Evolutionary conservation across 1,140 invertebrate species (phyloP).

Genomic region (Campoletis sonorensis): DNA sequence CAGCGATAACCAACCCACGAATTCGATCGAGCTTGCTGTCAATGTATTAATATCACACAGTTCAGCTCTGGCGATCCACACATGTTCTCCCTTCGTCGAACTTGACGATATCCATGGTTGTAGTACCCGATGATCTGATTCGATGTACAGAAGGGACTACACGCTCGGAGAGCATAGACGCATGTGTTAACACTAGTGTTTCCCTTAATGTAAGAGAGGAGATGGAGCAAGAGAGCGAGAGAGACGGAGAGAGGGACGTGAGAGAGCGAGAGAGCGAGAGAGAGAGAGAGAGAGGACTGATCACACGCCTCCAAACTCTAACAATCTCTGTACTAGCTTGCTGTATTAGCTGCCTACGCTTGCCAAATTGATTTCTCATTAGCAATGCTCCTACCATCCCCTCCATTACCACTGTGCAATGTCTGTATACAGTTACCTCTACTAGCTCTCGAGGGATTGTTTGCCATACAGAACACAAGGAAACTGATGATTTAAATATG

Average conservation of each 20-base stretch:
- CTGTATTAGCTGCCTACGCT: constrained; percentile 34
- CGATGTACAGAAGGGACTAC: constrained; percentile 35
- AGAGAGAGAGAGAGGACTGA: constrained; percentile 30
- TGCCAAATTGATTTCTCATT: constrained; percentile 46
- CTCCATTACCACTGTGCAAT: constrained; percentile 2
- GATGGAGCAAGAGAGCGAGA: constrained; percentile 26
- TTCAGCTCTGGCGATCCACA: background rate
- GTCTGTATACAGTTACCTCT: background rate
- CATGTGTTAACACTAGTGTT: constrained; percentile 43
- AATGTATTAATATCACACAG: constrained; percentile 1
- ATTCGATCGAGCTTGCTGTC: background rate
- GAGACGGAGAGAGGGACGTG: constrained; percentile 21
- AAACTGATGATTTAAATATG: background rate
- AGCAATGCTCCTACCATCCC: background rate
- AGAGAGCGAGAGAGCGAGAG: constrained; percentile 23
- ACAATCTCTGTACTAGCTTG: constrained; percentile 33
- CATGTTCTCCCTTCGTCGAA: background rate
- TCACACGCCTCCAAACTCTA: constrained; percentile 31
- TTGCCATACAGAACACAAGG: background rate
- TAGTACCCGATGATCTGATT: constrained; percentile 28
- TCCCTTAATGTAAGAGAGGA: constrained; percentile 1
- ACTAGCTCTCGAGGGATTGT: background rate
- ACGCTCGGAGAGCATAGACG: background rate
- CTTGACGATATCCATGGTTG: constrained; percentile 7
- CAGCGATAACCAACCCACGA: constrained; percentile 7